A percentile compares a stretch with the other conserved stretches of the same genome.
These are phyloP conservation scores for Eulemur macaco DNA, from an alignment of 2,113 vertebrate genomes.

Conservation along the genomic window DNA sequence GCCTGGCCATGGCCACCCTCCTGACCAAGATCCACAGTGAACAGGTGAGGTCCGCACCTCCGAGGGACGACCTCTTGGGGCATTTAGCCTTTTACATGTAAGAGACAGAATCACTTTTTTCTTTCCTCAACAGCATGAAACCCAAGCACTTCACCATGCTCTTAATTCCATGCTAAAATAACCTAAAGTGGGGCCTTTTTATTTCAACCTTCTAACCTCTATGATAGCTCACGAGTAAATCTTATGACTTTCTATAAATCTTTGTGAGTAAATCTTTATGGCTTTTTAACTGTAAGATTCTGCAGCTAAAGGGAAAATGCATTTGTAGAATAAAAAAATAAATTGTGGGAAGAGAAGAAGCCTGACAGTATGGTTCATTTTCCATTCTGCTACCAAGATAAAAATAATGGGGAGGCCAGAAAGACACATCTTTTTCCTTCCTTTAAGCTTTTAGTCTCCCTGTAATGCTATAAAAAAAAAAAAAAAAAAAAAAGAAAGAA, in stretches of 20 bases:
- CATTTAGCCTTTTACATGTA: not conserved
- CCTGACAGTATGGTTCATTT: not conserved
- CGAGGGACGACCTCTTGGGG: not conserved
- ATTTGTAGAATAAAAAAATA: slow-evolving; percentile 8
- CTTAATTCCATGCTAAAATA: not conserved
- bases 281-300: slow-evolving; percentile 13
- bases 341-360: not conserved
- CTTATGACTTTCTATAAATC: not conserved
- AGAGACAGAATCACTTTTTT: not conserved
- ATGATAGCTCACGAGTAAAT: not conserved
- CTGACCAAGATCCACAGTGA: not conserved
- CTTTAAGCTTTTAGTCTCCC: slow-evolving; percentile 18
- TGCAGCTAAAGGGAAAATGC: not conserved
- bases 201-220: not conserved
- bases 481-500: no score
- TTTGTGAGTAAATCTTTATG: not conserved
- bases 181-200: not conserved
- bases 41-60: fast-evolving
- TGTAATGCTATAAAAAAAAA: not conserved
- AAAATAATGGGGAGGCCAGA: slow-evolving; percentile 21
- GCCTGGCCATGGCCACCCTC: fast-evolving
- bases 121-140: not conserved
- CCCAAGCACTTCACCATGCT: not conserved
- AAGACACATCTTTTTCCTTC: slow-evolving; percentile 29
- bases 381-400: not conserved